Base-by-base conservation (phyloP, 2,113 vertebrate genomes). In the Addax nasomaculatus region DNA sequence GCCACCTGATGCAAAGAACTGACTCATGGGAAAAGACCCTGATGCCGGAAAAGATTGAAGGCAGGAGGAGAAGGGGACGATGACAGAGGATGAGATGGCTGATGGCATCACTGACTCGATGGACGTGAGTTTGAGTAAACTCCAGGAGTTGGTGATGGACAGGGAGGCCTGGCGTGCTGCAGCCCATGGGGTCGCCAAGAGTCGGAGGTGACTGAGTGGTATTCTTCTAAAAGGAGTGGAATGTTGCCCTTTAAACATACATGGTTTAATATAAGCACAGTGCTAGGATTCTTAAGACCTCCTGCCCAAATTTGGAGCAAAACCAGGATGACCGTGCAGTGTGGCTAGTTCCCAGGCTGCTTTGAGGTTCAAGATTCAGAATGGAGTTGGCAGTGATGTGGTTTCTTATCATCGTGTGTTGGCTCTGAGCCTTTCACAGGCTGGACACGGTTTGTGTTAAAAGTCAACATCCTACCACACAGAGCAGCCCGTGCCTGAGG, bases 391-490 rank as follows among this genome's bases (percentile, higher is more conserved):
- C 36, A 21, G 27, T 1, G 7, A 15, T 6, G 8, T 0, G 12
- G 7, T 2, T 7, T 60, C n/a, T 10, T 4, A 4, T 43, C 16
- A 2, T 6, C 0, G 0, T 0, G 33, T 2, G 16, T 13, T 43
- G 67, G 53, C 58, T 25, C 36, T 4, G 21, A 15, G 95, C 2
- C 0, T 7, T 36, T 2, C 3, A 14, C 43, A 43, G 47, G 39
- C 70, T 43, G 36, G 7, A 12, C 58, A 33, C 3, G 5, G 11
- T 43, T 43, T 13, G 1, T 27, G 1, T 16, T 13, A 6, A 27
- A 15, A 5, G 1, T 70, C 70, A 6, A 11, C 55, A 70, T 87
- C 47, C 39, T 25, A 6, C 23, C 19, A 1, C 39, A 4, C n/a
- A 6, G 29, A 33, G 3, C 14, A 14, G 43, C 83, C 62, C 0